phyloP scores from a whole-genome alignment of 2,113 vertebrate species.

The Alouatta palliata region DNA sequence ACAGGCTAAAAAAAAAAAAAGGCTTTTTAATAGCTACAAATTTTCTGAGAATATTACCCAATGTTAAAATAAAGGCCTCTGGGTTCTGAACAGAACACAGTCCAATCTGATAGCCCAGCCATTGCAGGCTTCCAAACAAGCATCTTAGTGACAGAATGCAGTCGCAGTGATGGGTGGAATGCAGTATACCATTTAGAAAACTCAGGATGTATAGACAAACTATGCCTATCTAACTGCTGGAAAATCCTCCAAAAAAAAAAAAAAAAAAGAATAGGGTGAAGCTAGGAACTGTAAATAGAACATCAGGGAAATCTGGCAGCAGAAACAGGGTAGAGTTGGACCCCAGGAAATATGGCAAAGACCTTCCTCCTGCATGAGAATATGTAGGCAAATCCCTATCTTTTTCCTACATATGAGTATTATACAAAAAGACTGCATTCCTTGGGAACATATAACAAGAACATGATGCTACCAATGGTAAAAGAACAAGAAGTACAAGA shows the following conservation, averaged over 20 bases:
- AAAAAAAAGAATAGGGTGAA: not conserved
- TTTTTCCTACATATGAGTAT: too few relatives aligned
- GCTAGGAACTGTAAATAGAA: not conserved
- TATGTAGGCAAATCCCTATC: too few relatives aligned
- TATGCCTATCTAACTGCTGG: not conserved
- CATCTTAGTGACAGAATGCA: not conserved
- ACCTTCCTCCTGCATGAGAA: not conserved
- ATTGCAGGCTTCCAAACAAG: not conserved
- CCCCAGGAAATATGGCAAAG: not conserved
- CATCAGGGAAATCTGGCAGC: not conserved
- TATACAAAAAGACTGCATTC: too few relatives aligned
- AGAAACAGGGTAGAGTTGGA: not conserved
- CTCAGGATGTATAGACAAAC: not conserved
- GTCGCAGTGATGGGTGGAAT: not conserved
- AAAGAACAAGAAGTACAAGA: not conserved
- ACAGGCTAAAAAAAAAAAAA: not conserved
- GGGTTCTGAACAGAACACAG: not conserved
- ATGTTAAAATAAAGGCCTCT: not conserved
- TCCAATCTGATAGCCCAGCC: not conserved
- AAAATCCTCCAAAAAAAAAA: not conserved
- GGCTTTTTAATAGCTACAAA: not conserved
- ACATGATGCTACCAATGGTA: not conserved
- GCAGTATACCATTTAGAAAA: rapidly evolving
- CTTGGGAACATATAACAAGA: not conserved
- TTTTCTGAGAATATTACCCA: not conserved